Base-by-base conservation (phyloP, 2,888 invertebrate genomes). In the Steromphala cineraria region DNA sequence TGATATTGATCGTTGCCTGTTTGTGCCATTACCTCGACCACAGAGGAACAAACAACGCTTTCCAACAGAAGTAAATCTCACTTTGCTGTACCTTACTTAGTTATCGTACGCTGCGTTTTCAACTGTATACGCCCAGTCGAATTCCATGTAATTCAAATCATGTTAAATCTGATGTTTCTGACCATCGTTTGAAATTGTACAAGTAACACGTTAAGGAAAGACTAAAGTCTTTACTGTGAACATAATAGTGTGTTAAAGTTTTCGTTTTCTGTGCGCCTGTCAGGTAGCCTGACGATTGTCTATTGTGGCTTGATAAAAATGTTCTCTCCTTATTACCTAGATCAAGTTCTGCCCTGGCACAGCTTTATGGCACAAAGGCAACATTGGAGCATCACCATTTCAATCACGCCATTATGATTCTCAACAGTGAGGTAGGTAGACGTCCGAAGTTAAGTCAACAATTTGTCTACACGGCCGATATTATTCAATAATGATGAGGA, bases 321-420 rank as follows among this genome's bases (percentile, higher is more conserved):
- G n/a, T n/a, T n/a, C n/a, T n/a, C n/a, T n/a, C n/a, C 71, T 53
- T 53, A 52, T 71, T 71, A 17, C 71, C 8, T 88, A 95, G 94
- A 87, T 94, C 94, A 55, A 94, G 94, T 67, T 95, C 94, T 13
- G 94, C 94, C 15, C 89, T 95, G 80, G 94, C 94, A 17, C 92
- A 94, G 80, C 88, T 95, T 71, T 95, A 95, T 86, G 94, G 94
- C 0, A 95, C 88, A 0, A 90, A 90, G 56, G 92, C 92, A 1
- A 93, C 93, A 0, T 82, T 93, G 75, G 93, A 93, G 81, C 92
- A 92, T 53, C 93, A 93, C 75, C 93, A 93, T 81, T 93, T 92
- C 83, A 93, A 92, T 86, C 92, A 92, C 81, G 92, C 93, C 36
- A 86, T 93, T 71, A 92, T 92, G 89, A 92, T 93, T 31, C 87